phyloP scores from a whole-genome alignment of 2,113 vertebrate genomes.

The Pleuronectes platessa region DNA sequence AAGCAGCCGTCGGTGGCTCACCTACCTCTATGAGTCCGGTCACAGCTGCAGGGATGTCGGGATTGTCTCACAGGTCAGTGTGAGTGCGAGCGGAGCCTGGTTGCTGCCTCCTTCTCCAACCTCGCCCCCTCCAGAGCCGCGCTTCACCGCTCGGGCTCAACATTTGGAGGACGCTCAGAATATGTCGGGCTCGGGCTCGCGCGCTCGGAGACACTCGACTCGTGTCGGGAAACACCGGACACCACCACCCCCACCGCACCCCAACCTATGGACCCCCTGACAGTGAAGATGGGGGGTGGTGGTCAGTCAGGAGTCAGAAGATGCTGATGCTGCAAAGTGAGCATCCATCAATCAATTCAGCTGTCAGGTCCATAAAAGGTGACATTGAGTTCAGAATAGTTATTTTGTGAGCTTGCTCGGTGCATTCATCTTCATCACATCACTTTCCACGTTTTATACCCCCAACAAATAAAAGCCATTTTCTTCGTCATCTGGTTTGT shows the following conservation, averaged over 20 bases:
- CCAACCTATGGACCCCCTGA: conserved; percentile 29
- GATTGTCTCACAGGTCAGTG: conserved; percentile 35
- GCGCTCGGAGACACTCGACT: conserved; percentile 76
- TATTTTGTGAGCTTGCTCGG: too few relatives aligned
- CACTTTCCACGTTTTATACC: too few relatives aligned
- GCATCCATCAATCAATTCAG: not conserved
- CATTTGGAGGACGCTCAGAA: conserved; percentile 77
- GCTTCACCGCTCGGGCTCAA: conserved; percentile 73
- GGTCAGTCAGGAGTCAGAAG: not conserved
- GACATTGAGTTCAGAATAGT: too few relatives aligned
- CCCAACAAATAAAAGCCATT: too few relatives aligned
- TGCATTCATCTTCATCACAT: too few relatives aligned
- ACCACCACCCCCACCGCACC: not conserved
- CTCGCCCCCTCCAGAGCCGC: conserved; percentile 62
- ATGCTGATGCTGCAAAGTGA: conserved; percentile 10
- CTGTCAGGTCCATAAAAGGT: not conserved
- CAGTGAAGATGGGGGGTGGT: not conserved
- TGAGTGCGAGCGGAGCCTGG: not conserved
- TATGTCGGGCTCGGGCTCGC: conserved; percentile 59
- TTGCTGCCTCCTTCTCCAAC: conserved; percentile 8
- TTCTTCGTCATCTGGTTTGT: too few relatives aligned
- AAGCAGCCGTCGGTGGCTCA: conserved; percentile 3
- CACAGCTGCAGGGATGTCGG: conserved; percentile 28
- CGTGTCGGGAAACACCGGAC: conserved; percentile 73
- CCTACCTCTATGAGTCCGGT: conserved; percentile 40